Evolutionary conservation across 2,888 invertebrate species (phyloP).

Genomic region (Diarsia mendica): DNA sequence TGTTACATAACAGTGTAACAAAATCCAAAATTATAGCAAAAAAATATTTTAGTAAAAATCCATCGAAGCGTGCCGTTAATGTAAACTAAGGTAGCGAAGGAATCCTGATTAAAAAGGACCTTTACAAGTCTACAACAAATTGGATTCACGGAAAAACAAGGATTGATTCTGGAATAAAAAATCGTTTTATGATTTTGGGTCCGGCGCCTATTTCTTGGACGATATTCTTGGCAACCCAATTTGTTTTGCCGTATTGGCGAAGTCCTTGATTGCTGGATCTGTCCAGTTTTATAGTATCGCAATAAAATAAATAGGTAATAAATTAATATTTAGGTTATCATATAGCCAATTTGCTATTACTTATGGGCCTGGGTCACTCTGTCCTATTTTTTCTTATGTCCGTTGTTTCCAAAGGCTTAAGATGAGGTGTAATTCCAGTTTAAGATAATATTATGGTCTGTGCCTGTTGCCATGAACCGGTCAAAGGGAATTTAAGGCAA

Average conservation of each 20-base stretch:
- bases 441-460: neutral
- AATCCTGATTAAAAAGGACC: conserved; percentile 75
- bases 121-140: conserved; percentile 74
- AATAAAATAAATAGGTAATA: conserved; percentile 21
- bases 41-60: conserved; percentile 48
- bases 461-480: neutral
- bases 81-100: conserved; percentile 72
- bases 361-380: neutral
- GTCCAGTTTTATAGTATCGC: conserved; percentile 28
- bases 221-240: conserved; percentile 64
- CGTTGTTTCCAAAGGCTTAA: neutral
- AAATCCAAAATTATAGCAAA: conserved; percentile 23
- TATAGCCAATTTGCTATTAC: neutral
- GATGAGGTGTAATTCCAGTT: neutral
- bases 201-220: conserved; percentile 56
- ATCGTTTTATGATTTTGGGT: conserved; percentile 75
- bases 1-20: conserved; percentile 35
- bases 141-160: conserved; percentile 74
- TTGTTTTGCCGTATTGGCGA: conserved; percentile 55
- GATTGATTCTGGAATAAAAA: conserved; percentile 71
- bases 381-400: neutral
- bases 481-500: neutral
- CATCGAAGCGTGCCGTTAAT: conserved; percentile 69
- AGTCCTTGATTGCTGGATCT: conserved; percentile 31
- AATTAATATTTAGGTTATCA: neutral